Evolutionary conservation across 2,797 vertebrate species (phyloP).

Genomic region (Botia almorhae): DNA sequence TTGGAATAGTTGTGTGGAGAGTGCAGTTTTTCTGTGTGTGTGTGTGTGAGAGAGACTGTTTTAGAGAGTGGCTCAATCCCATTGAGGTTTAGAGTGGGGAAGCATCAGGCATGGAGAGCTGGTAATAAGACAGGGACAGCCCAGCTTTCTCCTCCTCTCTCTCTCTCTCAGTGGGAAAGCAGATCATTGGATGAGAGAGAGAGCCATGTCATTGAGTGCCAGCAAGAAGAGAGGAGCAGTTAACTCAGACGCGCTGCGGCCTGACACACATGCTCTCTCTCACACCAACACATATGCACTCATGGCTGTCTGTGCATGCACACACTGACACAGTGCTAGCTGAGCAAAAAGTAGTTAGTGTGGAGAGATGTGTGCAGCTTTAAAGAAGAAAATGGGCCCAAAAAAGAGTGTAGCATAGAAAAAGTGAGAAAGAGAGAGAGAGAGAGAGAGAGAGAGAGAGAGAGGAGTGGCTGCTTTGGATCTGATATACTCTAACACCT

Average conservation of each 20-base stretch:
- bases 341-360: constrained; percentile 69
- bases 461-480: constrained; percentile 73
- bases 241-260: constrained; percentile 80
- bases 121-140: constrained; percentile 65
- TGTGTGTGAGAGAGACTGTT: constrained; percentile 57
- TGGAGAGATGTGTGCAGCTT: constrained; percentile 66
- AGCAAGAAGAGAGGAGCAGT: constrained; percentile 90
- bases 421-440: constrained; percentile 18
- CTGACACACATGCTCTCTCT: constrained; percentile 57
- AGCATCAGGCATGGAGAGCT: constrained; percentile 54
- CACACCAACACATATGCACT: constrained; percentile 54
- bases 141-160: constrained; percentile 47
- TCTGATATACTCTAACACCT: constrained; percentile 91
- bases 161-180: constrained; percentile 51
- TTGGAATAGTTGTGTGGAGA: constrained; percentile 45
- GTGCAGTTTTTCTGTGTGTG: neutral
- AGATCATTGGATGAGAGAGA: constrained; percentile 59
- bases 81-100: constrained; percentile 55
- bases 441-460: constrained; percentile 5
- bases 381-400: constrained; percentile 65
- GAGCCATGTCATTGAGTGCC: constrained; percentile 90
- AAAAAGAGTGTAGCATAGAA: constrained; percentile 66
- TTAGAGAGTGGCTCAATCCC: constrained; percentile 65
- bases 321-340: constrained; percentile 68
- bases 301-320: constrained; percentile 67